These are phyloP conservation scores for Pollenia amentaria DNA, from an alignment of 2,888 invertebrate species.

Conservation along the genomic window DNA sequence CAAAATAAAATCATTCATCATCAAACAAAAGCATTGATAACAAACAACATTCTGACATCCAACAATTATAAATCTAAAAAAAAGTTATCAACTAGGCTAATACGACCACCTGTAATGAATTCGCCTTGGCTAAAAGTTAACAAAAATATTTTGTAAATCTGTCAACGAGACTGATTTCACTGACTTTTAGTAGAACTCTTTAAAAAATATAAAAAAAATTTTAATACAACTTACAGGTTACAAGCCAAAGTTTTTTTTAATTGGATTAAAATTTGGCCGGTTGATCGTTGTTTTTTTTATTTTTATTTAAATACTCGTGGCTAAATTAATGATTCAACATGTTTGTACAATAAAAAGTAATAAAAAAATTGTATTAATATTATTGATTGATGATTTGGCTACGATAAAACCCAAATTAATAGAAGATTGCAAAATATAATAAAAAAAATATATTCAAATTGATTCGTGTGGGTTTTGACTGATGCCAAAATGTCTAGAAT, in stretches of 20 bases:
- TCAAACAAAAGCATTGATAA: too few relatives aligned
- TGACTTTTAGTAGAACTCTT: neutral
- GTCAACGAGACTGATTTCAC: neutral
- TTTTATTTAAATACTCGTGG: constrained; percentile 24
- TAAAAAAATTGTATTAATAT: constrained; percentile 11
- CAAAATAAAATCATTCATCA: too few relatives aligned
- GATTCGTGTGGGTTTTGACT: constrained; percentile 52
- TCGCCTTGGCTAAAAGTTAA: too few relatives aligned
- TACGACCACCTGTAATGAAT: too few relatives aligned
- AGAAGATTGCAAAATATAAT: constrained; percentile 8
- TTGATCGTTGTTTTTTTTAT: constrained; percentile 11
- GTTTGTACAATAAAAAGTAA: neutral
- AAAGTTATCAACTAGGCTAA: too few relatives aligned
- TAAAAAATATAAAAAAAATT: neutral
- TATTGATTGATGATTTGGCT: constrained; percentile 60
- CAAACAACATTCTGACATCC: too few relatives aligned
- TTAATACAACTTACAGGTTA: constrained; percentile 2
- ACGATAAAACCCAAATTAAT: constrained; percentile 16
- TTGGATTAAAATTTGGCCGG: neutral
- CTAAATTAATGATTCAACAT: constrained; percentile 52
- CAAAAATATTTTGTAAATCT: neutral
- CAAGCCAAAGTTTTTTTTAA: neutral
- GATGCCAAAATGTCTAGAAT: constrained; percentile 71
- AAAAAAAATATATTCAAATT: constrained; percentile 48
- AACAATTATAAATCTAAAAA: too few relatives aligned